phyloP scores from a whole-genome alignment of 2,113 vertebrate genomes.

The Vulpes ferrilata region DNA sequence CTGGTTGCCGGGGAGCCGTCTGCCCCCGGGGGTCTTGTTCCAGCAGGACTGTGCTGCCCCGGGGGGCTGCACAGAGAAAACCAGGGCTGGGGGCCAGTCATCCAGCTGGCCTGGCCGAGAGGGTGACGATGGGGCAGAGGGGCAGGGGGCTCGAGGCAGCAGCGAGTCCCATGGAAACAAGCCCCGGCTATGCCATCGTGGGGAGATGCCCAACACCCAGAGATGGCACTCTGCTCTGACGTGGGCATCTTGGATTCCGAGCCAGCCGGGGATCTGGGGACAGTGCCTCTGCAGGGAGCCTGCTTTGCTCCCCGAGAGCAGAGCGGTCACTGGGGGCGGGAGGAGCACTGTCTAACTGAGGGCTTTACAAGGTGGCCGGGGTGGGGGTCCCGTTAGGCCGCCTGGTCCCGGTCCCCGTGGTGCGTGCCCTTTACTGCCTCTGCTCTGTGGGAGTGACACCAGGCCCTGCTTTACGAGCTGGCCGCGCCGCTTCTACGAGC shows the following conservation, averaged over 20 bases:
- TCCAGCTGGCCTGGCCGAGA: not conserved
- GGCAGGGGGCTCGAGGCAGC: not conserved
- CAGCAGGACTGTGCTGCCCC: rapidly evolving
- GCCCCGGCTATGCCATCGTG: not conserved
- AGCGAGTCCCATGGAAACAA: rapidly evolving
- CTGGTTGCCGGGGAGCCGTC: rapidly evolving
- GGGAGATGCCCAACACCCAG: not conserved
- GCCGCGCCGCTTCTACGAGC: constrained; percentile 80
- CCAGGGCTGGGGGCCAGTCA: too few relatives aligned
- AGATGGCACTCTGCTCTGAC: not conserved
- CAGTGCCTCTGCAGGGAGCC: not conserved
- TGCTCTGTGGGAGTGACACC: constrained; percentile 83
- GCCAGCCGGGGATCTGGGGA: not conserved
- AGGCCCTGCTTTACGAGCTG: constrained; percentile 86
- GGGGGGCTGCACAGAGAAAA: not conserved
- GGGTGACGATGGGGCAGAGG: rapidly evolving
- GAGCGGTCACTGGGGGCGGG: not conserved
- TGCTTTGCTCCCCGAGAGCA: not conserved
- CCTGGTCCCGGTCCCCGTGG: constrained; percentile 41
- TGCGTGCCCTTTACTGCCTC: constrained; percentile 80
- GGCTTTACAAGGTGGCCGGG: constrained; percentile 73
- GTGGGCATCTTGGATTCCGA: not conserved
- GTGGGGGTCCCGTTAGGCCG: constrained; percentile 70
- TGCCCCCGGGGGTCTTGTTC: not conserved
- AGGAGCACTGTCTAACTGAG: constrained; percentile 54